Evolutionary conservation across 2,113 vertebrate genomes (phyloP).

Genomic region (Anoura caudifer): DNA sequence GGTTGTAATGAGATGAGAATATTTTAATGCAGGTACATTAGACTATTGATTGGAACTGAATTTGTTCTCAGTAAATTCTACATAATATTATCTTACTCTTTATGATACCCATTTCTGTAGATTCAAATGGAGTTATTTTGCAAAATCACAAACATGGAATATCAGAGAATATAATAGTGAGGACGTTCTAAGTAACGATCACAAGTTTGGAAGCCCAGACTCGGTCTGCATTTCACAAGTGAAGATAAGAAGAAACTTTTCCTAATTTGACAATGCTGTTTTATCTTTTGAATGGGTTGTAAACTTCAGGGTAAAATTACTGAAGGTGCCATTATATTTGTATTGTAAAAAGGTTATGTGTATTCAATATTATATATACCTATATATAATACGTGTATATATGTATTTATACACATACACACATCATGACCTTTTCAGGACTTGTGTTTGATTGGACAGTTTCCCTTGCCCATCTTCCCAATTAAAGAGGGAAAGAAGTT

Average conservation of each 20-base stretch:
- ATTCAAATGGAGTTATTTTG: neutral
- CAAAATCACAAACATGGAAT: neutral
- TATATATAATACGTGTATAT: neutral
- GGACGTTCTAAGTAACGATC: neutral
- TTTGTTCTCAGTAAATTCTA: neutral
- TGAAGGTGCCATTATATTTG: neutral
- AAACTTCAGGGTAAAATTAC: neutral
- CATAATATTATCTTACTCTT: neutral
- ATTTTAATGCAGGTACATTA: neutral
- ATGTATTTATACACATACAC: neutral
- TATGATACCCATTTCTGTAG: neutral
- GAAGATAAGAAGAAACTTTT: neutral
- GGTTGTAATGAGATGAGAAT: neutral
- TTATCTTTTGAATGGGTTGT: neutral
- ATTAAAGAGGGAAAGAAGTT: slow-evolving; percentile 24
- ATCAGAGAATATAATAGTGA: neutral
- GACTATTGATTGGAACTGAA: neutral
- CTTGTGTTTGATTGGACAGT: neutral
- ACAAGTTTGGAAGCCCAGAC: neutral
- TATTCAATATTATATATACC: neutral
- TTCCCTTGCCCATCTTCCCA: slow-evolving; percentile 3
- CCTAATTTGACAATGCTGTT: neutral
- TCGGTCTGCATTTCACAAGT: neutral
- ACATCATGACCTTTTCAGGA: slow-evolving; percentile 13
- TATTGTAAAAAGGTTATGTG: neutral